These are phyloP conservation scores for Pangasius macronema DNA, from an alignment of 2,797 vertebrate species.

Conservation along the genomic window DNA sequence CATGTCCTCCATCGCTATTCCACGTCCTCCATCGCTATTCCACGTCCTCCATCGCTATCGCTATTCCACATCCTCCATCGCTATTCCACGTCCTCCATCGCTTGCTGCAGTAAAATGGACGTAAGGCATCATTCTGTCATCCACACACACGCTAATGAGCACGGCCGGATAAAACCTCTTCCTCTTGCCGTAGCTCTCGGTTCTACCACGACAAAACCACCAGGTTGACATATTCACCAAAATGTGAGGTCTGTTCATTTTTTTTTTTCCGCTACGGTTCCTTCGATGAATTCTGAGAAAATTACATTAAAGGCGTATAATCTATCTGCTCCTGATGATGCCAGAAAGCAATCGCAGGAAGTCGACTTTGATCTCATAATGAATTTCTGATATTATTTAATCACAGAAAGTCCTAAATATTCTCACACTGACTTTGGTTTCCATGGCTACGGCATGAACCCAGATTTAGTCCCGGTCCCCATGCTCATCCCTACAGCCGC, in stretches of 20 bases:
- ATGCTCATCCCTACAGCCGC: neutral
- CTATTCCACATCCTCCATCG: no score
- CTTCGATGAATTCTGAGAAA: neutral
- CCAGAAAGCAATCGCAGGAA: neutral
- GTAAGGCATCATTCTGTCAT: constrained; percentile 25
- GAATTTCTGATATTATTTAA: neutral
- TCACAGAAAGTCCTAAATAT: neutral
- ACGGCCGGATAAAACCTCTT: neutral
- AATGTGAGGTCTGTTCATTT: neutral
- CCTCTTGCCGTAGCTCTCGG: neutral
- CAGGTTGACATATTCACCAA: neutral
- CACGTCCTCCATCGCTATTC: no score
- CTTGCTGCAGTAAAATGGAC: constrained; percentile 9
- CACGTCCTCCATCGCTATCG: no score
- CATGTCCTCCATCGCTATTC: no score
- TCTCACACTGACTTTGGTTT: neutral
- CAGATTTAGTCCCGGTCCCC: neutral
- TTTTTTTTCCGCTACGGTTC: neutral
- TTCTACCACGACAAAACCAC: neutral
- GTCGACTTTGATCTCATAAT: neutral
- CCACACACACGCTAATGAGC: constrained; percentile 29
- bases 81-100: no score
- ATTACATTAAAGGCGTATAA: neutral
- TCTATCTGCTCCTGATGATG: neutral
- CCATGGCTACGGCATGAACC: neutral